phyloP scores from a whole-genome alignment of 2,113 vertebrate species.

The Thunnus thynnus region DNA sequence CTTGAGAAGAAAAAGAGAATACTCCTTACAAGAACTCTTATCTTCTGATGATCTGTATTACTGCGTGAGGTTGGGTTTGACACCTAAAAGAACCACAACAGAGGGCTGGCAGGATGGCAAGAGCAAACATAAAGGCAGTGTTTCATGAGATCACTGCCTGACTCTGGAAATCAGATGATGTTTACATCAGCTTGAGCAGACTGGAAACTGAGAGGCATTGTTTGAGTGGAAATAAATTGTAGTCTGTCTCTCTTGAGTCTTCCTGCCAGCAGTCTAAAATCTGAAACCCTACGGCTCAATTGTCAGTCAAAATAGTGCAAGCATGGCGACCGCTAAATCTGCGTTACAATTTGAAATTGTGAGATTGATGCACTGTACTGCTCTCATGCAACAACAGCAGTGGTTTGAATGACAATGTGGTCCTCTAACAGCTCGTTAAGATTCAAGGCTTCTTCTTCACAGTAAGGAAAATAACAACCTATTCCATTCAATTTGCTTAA shows the following conservation, averaged over 20 bases:
- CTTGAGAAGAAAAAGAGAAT: not conserved
- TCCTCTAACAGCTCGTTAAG: too few relatives aligned
- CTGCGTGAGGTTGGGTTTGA: conserved; percentile 3
- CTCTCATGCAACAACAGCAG: not conserved
- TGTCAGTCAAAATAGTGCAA: conserved; percentile 24
- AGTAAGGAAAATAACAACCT: too few relatives aligned
- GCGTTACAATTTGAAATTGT: not conserved
- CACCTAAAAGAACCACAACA: conserved; percentile 1
- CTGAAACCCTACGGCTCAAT: not conserved
- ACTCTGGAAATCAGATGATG: conserved; percentile 48
- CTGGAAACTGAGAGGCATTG: conserved; percentile 51
- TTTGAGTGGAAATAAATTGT: conserved; percentile 32
- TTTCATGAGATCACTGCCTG: conserved; percentile 53
- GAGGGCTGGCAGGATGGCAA: conserved; percentile 11
- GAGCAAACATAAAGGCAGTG: conserved; percentile 8
- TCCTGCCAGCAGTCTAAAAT: not conserved
- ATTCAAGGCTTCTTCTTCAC: not conserved
- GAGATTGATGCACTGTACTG: not conserved
- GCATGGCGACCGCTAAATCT: not conserved
- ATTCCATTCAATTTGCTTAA: too few relatives aligned
- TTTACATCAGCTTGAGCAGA: conserved; percentile 45
- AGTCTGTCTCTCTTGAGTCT: conserved; percentile 22
- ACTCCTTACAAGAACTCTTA: not conserved
- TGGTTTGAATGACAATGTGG: too few relatives aligned
- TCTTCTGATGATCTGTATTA: not conserved